These are phyloP conservation scores for Lophotriccus pileatus DNA, from an alignment of 2,797 vertebrate genomes.

Conservation along the genomic window DNA sequence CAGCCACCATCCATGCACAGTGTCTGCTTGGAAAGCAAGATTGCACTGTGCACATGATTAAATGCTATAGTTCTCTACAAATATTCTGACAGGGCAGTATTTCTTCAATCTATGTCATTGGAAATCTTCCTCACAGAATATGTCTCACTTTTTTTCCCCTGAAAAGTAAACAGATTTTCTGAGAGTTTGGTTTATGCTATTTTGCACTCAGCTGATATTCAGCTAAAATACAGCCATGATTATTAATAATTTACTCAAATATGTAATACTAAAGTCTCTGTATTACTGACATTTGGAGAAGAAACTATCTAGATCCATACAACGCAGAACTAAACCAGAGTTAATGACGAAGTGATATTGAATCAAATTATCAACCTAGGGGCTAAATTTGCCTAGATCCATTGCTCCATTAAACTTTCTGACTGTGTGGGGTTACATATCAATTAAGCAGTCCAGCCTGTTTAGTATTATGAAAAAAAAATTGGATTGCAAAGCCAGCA, in stretches of 20 bases:
- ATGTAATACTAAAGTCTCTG: not conserved
- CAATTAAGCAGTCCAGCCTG: not conserved
- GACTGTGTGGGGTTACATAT: not conserved
- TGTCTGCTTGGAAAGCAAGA: not conserved
- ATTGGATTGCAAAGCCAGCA: not conserved
- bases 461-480: not conserved
- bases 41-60: not conserved
- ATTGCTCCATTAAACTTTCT: not conserved
- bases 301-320: not conserved
- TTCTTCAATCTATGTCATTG: not conserved
- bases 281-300: not conserved
- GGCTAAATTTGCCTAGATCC: not conserved
- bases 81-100: not conserved
- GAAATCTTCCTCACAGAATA: not conserved
- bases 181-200: not conserved
- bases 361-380: conserved; percentile 1
- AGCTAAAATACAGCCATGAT: not conserved
- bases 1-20: not conserved
- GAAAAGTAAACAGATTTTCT: not conserved
- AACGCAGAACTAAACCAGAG: not conserved
- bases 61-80: not conserved
- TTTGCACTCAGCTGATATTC: not conserved
- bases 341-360: conserved; percentile 7
- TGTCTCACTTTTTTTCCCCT: not conserved
- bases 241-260: not conserved